Evolutionary conservation across 2,888 invertebrate species (phyloP).

Genomic region (Troilus luridus): DNA sequence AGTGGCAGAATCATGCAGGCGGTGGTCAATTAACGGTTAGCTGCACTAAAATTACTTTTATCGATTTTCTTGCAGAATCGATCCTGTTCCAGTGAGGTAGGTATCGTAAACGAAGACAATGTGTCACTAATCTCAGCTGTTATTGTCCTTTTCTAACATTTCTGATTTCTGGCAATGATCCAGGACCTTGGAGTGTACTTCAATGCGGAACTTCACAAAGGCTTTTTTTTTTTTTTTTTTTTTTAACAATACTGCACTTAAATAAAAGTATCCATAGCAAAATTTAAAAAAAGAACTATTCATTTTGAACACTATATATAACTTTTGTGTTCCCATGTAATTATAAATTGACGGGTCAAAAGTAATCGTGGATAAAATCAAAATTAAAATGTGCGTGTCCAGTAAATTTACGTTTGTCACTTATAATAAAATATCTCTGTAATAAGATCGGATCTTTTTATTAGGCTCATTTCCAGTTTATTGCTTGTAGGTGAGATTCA

Average conservation of each 20-base stretch:
- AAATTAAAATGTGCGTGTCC: no score
- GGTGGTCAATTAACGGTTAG: neutral
- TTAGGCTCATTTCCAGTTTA: no score
- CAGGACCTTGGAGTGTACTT: neutral
- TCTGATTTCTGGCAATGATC: neutral
- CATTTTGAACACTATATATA: no score
- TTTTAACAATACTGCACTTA: neutral
- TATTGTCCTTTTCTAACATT: neutral
- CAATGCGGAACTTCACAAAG: slow-evolving; percentile 4
- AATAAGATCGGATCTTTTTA: no score
- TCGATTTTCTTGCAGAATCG: neutral
- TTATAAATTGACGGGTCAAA: no score
- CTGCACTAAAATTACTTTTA: neutral
- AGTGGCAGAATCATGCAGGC: neutral
- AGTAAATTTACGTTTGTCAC: no score
- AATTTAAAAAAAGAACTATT: no score
- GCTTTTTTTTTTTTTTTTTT: neutral
- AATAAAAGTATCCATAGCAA: no score
- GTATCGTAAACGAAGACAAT: neutral
- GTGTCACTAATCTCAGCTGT: neutral
- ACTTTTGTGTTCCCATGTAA: no score
- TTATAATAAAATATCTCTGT: no score
- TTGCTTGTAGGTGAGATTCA: no score
- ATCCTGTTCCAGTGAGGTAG: neutral
- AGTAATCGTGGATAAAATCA: no score